A percentile compares a stretch with the other conserved stretches of the same genome.
phyloP scores from a whole-genome alignment of 2,888 invertebrate species.

The Sabellastarte sp. region DNA sequence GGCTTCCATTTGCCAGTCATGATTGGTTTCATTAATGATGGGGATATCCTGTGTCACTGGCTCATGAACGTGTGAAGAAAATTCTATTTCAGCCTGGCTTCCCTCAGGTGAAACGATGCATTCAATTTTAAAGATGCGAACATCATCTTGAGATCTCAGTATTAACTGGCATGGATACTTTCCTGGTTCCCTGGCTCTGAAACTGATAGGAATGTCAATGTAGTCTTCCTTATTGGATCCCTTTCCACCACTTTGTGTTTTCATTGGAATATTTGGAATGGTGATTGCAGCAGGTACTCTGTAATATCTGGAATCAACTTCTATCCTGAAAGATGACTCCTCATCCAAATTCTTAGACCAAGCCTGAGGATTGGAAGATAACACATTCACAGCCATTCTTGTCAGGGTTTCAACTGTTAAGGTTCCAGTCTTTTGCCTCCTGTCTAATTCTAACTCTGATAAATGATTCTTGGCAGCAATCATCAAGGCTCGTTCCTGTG shows the following conservation, averaged over 20 bases:
- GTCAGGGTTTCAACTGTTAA: slow-evolving; percentile 38
- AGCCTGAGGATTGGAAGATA: slow-evolving; percentile 33
- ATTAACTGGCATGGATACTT: slow-evolving; percentile 42
- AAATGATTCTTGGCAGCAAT: slow-evolving; percentile 55
- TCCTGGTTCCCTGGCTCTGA: slow-evolving; percentile 49
- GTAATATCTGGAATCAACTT: neutral
- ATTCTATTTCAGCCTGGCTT: slow-evolving; percentile 52
- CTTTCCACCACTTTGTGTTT: neutral
- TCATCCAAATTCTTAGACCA: too few species aligned
- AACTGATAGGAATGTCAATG: slow-evolving; percentile 50
- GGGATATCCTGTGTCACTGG: slow-evolving; percentile 56
- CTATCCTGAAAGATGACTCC: neutral
- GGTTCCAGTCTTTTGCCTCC: slow-evolving; percentile 53
- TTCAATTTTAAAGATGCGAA: slow-evolving; percentile 53
- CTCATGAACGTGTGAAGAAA: slow-evolving; percentile 53
- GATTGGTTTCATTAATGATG: slow-evolving; percentile 52
- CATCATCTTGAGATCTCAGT: slow-evolving; percentile 47
- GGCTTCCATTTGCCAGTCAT: slow-evolving; percentile 54
- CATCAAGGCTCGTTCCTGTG: slow-evolving; percentile 49
- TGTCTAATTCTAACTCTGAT: slow-evolving; percentile 49
- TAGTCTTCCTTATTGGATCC: neutral
- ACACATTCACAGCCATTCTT: slow-evolving; percentile 41
- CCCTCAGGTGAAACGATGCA: slow-evolving; percentile 55
- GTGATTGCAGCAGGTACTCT: neutral
- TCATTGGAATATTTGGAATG: neutral